Evolutionary conservation across 1,140 invertebrate species (phyloP).

Genomic region (Bombus haemorrhoidalis): DNA sequence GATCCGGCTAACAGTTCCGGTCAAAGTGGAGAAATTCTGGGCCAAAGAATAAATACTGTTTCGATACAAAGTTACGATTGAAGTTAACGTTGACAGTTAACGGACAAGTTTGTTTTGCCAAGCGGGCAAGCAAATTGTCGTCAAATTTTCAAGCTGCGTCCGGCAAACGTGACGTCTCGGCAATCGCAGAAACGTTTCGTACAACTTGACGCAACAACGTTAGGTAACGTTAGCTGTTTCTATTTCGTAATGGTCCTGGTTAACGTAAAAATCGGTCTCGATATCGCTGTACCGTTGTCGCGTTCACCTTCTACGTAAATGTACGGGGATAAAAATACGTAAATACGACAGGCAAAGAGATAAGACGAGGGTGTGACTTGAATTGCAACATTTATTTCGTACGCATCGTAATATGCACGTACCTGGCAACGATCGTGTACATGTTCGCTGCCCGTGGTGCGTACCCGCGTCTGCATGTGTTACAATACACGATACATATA

Average conservation of each 20-base stretch:
- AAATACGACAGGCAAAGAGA: background rate
- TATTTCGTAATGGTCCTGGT: background rate
- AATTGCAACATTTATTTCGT: constrained; percentile 70
- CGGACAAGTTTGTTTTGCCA: background rate
- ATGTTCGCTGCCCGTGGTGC: constrained; percentile 20
- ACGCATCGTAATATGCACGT: constrained; percentile 41
- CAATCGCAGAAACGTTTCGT: background rate
- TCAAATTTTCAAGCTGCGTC: background rate
- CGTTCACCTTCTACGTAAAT: no score
- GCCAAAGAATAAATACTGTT: constrained; percentile 19
- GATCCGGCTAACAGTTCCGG: background rate
- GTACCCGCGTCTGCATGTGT: constrained; percentile 5
- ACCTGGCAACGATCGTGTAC: constrained; percentile 40
- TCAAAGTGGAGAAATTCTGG: constrained; percentile 5
- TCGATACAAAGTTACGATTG: constrained; percentile 21
- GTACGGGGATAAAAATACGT: background rate
- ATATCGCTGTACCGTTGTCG: no score
- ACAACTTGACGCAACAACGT: background rate
- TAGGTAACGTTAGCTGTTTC: background rate
- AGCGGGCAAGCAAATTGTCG: background rate
- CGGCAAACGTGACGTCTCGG: background rate
- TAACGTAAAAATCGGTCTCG: background rate
- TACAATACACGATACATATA: constrained; percentile 29
- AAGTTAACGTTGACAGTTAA: constrained; percentile 4
- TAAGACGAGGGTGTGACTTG: constrained; percentile 38